A percentile compares a stretch with the other conserved stretches of the same genome.
Conservation (phyloP, 2,113 vertebrate genomes). For the Pseudorhombus dupliciocellatus region DNA sequence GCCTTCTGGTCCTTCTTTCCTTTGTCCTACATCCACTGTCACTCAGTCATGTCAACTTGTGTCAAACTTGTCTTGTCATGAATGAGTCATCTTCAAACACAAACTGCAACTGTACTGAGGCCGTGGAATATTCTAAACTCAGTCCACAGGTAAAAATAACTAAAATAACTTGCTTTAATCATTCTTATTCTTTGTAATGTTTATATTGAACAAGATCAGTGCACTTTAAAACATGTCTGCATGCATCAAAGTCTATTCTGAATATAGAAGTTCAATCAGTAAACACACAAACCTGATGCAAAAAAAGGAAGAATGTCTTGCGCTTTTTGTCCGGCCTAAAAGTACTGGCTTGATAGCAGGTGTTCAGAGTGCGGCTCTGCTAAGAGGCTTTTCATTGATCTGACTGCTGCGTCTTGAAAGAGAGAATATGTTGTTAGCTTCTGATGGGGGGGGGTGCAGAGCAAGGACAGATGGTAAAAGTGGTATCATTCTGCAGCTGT, state of each 20-base stretch:
- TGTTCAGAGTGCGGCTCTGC: conserved; percentile 42
- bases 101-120: no score
- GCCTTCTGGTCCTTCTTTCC: no score
- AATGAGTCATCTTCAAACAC: no score
- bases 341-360: conserved; percentile 53
- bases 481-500: background rate
- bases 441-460: conserved; percentile 13
- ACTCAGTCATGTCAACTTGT: no score
- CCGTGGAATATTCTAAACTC: no score
- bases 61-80: no score
- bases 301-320: conserved; percentile 32
- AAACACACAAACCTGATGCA: background rate
- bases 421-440: conserved; percentile 43
- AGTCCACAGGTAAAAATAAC: no score
- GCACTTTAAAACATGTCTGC: background rate
- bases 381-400: conserved; percentile 69
- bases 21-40: no score
- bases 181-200: background rate
- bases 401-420: conserved; percentile 53
- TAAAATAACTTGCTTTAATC: background rate
- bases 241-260: background rate
- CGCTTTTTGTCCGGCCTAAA: conserved; percentile 42
- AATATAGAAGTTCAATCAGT: background rate
- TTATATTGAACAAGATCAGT: background rate
- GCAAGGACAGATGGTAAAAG: conserved; percentile 1